Base-by-base conservation (phyloP, 2,113 vertebrate species). In the Oophaga pumilio region DNA sequence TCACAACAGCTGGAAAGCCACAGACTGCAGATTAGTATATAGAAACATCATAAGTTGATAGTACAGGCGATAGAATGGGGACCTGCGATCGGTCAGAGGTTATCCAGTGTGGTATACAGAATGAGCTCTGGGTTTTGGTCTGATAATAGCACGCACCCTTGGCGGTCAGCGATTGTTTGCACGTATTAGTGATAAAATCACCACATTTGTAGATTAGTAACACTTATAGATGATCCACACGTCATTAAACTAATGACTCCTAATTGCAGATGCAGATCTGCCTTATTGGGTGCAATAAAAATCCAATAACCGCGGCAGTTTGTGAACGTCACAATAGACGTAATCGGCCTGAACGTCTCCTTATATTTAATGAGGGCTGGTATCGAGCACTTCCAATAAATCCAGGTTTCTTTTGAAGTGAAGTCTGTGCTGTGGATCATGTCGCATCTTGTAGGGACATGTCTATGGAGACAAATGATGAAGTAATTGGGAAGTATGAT, bases 391-490 rank as follows among this genome's bases (percentile, higher is more conserved):
- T 15, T 26, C 22, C 12, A 17, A 77, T 24, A 76, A 60, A 28
- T 56, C 11, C 53, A 43, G 22, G n/a, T 17, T 28, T 77, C 84
- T 74, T 85, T 85, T 86, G 84, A 86, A 26, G 84, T 71, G 14
- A 87, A 66, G 59, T 62, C 74, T 86, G 50, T 74, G 87, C 74
- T 50, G 26, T 60, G 71, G 84, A 76, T 64, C 28, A 76, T 50
- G 50, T 15, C 24, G 60, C 20, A 11, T n/a, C 74, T 20, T 77
- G 84, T n/a, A 49, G 62, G 12, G 15, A 78, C 84, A 66, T 24
- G 73, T 77, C 60, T 43, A 14, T 26, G 53, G 28, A 84, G 57
- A 53, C 13, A 73, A 73, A 53, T 57, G 82, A 57, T 66, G 17
- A 84, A 56, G 68, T 68, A 50, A 71, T 56, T 9, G 57, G 11